Percentiles rank a stretch among this genome's conserved stretches.
Evolutionary conservation across 2,113 vertebrate genomes (phyloP).

Genomic region (Stomatorhinus ivindoensis): DNA sequence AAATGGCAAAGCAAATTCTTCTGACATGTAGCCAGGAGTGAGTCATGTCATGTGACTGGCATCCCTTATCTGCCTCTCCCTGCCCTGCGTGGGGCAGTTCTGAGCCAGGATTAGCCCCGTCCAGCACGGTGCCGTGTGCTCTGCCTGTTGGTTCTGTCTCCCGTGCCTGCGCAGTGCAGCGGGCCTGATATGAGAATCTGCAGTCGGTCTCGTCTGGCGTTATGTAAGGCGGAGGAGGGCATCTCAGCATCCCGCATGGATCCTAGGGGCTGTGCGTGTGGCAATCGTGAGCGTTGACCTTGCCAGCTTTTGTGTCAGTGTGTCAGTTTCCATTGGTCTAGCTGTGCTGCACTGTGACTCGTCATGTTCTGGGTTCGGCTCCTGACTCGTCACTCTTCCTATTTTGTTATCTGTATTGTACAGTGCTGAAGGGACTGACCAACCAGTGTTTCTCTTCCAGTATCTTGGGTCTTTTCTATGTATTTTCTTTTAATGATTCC

Average conservation of each 20-base stretch:
- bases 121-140: background rate
- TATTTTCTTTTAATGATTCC: background rate
- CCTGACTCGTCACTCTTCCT: background rate
- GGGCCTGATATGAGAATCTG: background rate
- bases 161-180: background rate
- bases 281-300: background rate
- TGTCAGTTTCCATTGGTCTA: background rate
- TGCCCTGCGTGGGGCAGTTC: background rate
- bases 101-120: background rate
- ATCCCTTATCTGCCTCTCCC: constrained; percentile 14
- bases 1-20: background rate
- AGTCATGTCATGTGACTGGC: background rate
- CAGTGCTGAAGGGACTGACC: background rate
- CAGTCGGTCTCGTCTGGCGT: background rate
- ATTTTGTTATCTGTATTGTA: background rate
- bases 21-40: background rate
- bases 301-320: background rate
- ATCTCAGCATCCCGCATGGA: background rate
- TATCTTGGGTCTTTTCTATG: background rate
- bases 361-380: background rate
- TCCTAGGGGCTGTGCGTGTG: background rate
- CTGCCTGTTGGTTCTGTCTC: background rate
- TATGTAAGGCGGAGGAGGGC: background rate
- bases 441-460: background rate
- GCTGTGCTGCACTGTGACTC: background rate